Evolutionary conservation across 2,797 vertebrate species (phyloP).

Genomic region (Epinephelus malabaricus): DNA sequence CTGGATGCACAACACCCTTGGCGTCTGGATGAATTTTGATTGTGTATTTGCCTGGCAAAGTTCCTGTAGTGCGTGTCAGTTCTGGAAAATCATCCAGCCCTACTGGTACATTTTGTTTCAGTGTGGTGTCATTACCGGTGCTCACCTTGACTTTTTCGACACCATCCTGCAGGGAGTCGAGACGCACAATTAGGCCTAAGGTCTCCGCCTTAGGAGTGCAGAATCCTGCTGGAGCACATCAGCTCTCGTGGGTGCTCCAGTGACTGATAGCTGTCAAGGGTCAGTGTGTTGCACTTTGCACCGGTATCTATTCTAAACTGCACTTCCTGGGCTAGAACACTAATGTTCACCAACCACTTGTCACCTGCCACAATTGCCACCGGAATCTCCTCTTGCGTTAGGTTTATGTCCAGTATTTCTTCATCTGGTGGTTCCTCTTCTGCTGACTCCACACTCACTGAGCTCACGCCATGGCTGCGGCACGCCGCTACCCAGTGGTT

Average conservation of each 20-base stretch:
- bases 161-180: background rate
- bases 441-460: conserved; percentile 20
- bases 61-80: background rate
- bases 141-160: too few relatives aligned
- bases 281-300: conserved; percentile 50
- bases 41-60: background rate
- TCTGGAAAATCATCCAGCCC: background rate
- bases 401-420: conserved; percentile 47
- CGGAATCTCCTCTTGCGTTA: too few relatives aligned
- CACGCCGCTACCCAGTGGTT: conserved; percentile 39
- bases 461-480: conserved; percentile 4
- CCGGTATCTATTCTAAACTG: conserved; percentile 49
- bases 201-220: background rate
- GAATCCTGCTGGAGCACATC: background rate
- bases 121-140: too few relatives aligned
- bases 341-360: conserved; percentile 26
- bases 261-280: conserved; percentile 27
- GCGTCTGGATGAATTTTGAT: too few relatives aligned
- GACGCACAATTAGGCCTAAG: background rate
- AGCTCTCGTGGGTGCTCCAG: background rate
- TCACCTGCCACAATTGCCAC: background rate
- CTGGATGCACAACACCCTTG: too few relatives aligned
- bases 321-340: conserved; percentile 31
- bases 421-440: background rate
- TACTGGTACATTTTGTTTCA: too few relatives aligned